phyloP scores from a whole-genome alignment of 2,113 vertebrate genomes.

The Scomber japonicus region DNA sequence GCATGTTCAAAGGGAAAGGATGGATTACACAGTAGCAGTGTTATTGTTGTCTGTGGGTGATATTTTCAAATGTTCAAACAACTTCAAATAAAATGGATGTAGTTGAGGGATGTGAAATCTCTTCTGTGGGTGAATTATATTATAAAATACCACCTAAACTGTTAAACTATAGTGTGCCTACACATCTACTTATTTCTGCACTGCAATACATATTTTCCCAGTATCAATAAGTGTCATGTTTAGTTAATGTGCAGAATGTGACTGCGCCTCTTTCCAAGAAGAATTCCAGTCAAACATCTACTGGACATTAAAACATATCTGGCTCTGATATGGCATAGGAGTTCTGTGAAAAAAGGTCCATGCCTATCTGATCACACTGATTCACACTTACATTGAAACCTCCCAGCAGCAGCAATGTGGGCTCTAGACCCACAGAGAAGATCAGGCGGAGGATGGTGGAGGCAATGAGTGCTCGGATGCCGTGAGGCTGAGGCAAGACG shows the following conservation, averaged over 20 bases:
- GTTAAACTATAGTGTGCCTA: neutral
- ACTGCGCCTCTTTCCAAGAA: neutral
- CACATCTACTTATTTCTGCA: neutral
- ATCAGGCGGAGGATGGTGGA: constrained; percentile 96
- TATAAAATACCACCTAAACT: neutral
- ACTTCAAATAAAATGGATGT: constrained; percentile 16
- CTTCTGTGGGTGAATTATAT: neutral
- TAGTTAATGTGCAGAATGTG: constrained; percentile 3
- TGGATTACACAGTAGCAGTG: neutral
- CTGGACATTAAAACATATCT: neutral
- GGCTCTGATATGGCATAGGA: neutral
- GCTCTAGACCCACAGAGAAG: constrained; percentile 96
- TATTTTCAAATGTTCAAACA: neutral
- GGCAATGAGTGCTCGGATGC: constrained; percentile 94
- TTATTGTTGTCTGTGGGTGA: neutral
- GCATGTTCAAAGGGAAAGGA: neutral
- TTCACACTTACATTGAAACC: constrained; percentile 94
- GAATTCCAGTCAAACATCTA: constrained; percentile 7
- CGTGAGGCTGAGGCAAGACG: constrained; percentile 94
- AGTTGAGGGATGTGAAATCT: neutral
- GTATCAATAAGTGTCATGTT: neutral
- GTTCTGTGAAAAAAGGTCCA: neutral
- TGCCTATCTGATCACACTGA: neutral
- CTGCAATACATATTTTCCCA: neutral
- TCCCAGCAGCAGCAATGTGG: constrained; percentile 94